Conservation (phyloP, 1,140 invertebrate species). For the Drosophila mauritiana region DNA sequence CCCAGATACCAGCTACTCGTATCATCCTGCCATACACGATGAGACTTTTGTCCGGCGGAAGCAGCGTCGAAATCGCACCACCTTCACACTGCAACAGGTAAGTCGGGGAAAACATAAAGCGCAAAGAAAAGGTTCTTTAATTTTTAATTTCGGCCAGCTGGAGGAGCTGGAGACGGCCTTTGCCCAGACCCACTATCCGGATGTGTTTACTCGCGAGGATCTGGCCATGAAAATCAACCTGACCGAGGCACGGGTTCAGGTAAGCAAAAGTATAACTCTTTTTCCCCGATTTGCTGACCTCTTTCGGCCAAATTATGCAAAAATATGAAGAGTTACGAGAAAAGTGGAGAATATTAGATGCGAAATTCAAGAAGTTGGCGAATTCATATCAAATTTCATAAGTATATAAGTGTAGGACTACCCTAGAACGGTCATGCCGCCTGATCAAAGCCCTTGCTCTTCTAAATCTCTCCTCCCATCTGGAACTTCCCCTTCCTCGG, state of each 20-base stretch:
- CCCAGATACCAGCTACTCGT: conserved; percentile 94
- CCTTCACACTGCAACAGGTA: conserved; percentile 98
- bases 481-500: background rate
- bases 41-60: conserved; percentile 98
- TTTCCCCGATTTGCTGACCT: background rate
- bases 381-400: conserved; percentile 83
- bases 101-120: conserved; percentile 21
- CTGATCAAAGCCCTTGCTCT: conserved; percentile 65
- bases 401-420: conserved; percentile 39
- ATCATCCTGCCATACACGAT: conserved; percentile 97
- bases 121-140: conserved; percentile 28
- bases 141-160: conserved; percentile 86
- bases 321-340: background rate
- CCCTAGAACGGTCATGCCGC: conserved; percentile 66
- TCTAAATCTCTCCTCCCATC: conserved; percentile 3
- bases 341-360: conserved; percentile 11
- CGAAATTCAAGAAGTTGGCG: conserved; percentile 25
- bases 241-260: conserved; percentile 98
- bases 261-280: conserved; percentile 84
- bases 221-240: conserved; percentile 99
- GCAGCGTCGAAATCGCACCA: conserved; percentile 97
- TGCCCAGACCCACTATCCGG: conserved; percentile 98
- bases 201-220: conserved; percentile 98
- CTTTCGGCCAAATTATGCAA: conserved; percentile 1
- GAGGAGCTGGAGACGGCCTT: conserved; percentile 99